These are phyloP conservation scores for Scolopax rusticola DNA, from an alignment of 2,797 vertebrate genomes.

Conservation along the genomic window DNA sequence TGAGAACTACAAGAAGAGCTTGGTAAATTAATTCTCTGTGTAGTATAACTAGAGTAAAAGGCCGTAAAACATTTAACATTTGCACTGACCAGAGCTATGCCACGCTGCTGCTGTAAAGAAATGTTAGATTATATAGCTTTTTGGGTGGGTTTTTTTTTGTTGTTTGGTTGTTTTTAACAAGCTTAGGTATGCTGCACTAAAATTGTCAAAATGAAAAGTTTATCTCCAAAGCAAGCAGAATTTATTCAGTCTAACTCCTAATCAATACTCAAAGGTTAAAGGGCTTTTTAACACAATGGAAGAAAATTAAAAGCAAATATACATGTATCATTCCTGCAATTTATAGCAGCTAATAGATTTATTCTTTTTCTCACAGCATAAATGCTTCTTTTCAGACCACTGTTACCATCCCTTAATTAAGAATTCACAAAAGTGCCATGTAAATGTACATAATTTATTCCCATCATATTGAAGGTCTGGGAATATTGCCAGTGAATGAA, in stretches of 20 bases:
- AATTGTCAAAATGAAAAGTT: constrained; percentile 43
- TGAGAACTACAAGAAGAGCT: neutral
- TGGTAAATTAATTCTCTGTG: neutral
- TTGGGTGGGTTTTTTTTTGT: too few species aligned
- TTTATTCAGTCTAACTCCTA: constrained; percentile 22
- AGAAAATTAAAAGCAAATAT: constrained; percentile 60
- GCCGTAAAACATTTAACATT: neutral
- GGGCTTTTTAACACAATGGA: constrained; percentile 32
- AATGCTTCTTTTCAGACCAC: constrained; percentile 60
- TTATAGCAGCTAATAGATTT: constrained; percentile 71
- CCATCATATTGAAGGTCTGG: constrained; percentile 70
- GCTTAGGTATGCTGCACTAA: neutral
- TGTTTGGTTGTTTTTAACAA: neutral
- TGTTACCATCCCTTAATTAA: constrained; percentile 75
- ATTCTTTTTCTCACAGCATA: constrained; percentile 61
- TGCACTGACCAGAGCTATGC: neutral
- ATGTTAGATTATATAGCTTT: neutral
- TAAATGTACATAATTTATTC: constrained; percentile 78
- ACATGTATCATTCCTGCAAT: constrained; percentile 63
- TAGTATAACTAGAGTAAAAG: neutral
- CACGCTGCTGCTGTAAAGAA: neutral
- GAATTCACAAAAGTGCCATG: constrained; percentile 66
- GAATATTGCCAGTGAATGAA: constrained; percentile 79
- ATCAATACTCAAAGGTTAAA: constrained; percentile 59
- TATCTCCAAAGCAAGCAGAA: neutral